Conservation (phyloP, 2,797 vertebrate genomes). For the Sebastolobus altivelis region DNA sequence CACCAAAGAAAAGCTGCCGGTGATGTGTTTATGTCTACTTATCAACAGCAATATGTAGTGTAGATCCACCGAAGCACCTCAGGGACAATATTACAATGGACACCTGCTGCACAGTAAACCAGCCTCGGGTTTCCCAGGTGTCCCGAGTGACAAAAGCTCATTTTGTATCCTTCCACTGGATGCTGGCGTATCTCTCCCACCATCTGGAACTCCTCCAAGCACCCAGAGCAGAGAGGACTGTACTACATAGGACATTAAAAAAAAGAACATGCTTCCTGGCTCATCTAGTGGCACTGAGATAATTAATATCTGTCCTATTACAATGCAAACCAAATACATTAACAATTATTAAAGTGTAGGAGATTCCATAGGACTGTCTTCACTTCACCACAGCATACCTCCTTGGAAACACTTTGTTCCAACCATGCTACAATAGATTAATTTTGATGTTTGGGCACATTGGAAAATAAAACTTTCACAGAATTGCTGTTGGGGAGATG, state of each 20-base stretch:
- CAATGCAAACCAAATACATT: not conserved
- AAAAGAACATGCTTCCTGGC: not conserved
- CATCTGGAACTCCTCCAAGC: constrained; percentile 31
- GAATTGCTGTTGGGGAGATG: not conserved
- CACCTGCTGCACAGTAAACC: constrained; percentile 1
- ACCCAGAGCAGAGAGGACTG: not conserved
- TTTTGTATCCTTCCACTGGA: constrained; percentile 12
- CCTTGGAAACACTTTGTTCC: not conserved
- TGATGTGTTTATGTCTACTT: not conserved
- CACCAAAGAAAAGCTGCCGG: not conserved
- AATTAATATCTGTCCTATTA: not conserved
- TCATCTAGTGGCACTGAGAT: constrained; percentile 1
- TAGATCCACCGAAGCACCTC: not conserved
- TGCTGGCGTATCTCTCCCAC: constrained; percentile 4
- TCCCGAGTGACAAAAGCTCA: not conserved
- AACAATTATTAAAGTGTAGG: not conserved
- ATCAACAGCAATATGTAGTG: not conserved
- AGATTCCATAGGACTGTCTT: not conserved
- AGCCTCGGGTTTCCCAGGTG: constrained; percentile 1
- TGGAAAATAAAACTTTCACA: not conserved
- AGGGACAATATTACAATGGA: not conserved
- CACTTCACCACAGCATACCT: not conserved
- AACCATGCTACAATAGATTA: not conserved
- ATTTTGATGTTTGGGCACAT: not conserved
- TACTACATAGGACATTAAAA: not conserved